Base-by-base conservation (phyloP, 2,113 vertebrate genomes). In the Petroica traversi region DNA sequence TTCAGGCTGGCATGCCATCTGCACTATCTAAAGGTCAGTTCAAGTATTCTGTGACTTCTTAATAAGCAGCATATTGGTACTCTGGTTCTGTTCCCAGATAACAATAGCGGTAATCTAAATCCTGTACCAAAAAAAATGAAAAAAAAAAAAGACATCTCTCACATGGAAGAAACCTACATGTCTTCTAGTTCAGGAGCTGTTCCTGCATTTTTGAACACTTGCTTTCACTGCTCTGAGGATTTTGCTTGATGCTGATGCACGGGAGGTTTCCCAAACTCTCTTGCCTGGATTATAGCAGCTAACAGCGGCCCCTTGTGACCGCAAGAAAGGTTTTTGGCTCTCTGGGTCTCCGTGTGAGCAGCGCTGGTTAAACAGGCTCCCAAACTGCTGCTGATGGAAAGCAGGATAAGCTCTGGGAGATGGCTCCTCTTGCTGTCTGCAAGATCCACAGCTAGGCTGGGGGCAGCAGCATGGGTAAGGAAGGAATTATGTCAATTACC, bases 281-380 rank as follows among this genome's bases (percentile, higher is more conserved):
- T 6, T 3, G 16, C 6, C 46, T 33, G 23, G 11, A 1, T 73
- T 41, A 0, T 2, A 6, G 1, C 8, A 36, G 62, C 34, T 48
- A 49, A 43, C 68, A 91, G 89, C 59, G 25, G 71, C 88, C 85
- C 24, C 82, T 66, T 51, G 82, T 40, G 72, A 58, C 62, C 0
- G 3, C 33, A 1, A 12, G 59, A 8, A 14, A 16, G 36, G 66
- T 0, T 73, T 41, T 25, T 16, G 28, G 5, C 14, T 0, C 28
- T 62, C 14, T 0, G 28, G 3, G 1, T 24, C 80, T 54, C 45
- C 2, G 0, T 3, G 0, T 0, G 7, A 18, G 48, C 45, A 23
- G 25, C 20, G 1, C 19, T 6, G 46, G 12, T 19, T 18, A 6
- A 66, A 41, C 5, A 3, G 20, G 14, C 13, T 64, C 14, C 40